Evolutionary conservation across 2,888 invertebrate genomes (phyloP).

Genomic region (Eupithecia tripunctaria): DNA sequence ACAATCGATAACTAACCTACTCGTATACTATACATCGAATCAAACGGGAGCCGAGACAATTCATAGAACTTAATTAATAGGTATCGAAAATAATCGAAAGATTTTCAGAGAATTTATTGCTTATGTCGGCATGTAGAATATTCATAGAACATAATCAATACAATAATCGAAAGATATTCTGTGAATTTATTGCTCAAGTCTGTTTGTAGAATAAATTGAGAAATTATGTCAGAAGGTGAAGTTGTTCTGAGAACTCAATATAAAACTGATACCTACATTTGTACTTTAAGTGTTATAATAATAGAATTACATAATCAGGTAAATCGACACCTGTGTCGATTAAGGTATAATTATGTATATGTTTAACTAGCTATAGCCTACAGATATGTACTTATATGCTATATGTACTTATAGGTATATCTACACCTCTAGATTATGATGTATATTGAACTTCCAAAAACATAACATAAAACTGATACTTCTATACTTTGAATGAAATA

Average conservation of each 20-base stretch:
- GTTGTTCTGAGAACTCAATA: background rate
- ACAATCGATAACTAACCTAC: slow-evolving; percentile 13
- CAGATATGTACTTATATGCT: no score
- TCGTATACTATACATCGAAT: no score
- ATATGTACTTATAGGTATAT: no score
- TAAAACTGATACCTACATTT: background rate
- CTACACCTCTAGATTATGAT: no score
- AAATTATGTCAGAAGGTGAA: background rate
- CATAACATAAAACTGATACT: no score
- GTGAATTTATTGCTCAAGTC: background rate
- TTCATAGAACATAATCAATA: slow-evolving; percentile 2
- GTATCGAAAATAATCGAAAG: background rate
- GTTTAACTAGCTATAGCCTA: no score
- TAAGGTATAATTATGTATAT: no score
- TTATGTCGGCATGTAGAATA: background rate
- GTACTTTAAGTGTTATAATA: background rate
- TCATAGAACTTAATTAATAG: background rate
- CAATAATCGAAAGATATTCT: background rate
- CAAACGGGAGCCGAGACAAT: slow-evolving; percentile 5
- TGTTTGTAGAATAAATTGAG: background rate
- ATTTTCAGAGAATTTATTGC: background rate
- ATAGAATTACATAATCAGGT: no score
- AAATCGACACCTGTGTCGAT: no score
- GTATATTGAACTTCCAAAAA: no score
- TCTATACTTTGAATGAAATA: no score